These are phyloP conservation scores for Pygoscelis adeliae DNA, from an alignment of 2,113 vertebrate species.

Conservation along the genomic window DNA sequence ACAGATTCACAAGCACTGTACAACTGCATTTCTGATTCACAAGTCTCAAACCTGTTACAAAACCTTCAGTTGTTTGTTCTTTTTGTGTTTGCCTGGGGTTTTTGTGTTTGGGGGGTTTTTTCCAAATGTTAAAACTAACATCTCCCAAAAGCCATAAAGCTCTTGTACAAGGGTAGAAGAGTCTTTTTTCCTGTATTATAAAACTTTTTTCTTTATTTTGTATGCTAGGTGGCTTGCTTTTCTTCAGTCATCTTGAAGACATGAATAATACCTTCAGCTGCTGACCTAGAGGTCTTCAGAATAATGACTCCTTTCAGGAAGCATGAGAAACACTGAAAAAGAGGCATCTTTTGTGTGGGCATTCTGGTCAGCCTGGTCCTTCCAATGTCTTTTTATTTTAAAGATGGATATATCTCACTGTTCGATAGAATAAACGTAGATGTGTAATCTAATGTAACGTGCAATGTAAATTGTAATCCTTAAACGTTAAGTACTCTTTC, in stretches of 20 bases:
- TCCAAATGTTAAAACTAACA: not conserved
- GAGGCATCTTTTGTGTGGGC: not conserved
- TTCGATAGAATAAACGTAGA: not conserved
- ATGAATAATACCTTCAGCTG: not conserved
- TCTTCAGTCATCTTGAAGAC: not conserved
- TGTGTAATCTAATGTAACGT: not conserved
- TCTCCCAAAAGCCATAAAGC: not conserved
- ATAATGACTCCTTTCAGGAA: not conserved
- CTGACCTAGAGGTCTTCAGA: not conserved
- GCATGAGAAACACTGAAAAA: not conserved
- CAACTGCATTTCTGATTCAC: not conserved
- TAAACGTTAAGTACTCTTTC: not conserved
- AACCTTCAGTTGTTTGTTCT: not conserved
- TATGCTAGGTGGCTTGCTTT: not conserved
- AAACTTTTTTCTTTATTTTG: not conserved
- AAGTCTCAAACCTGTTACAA: not conserved
- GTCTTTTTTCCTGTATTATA: not conserved
- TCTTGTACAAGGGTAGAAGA: not conserved
- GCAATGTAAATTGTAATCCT: not conserved
- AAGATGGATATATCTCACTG: not conserved
- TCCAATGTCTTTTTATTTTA: not conserved
- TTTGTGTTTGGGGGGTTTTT: not conserved
- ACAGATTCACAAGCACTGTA: not conserved
- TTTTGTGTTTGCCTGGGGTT: not conserved
- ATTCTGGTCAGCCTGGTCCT: not conserved